Base-by-base conservation (phyloP, 2,113 vertebrate species). In the Vulpes vulpes region DNA sequence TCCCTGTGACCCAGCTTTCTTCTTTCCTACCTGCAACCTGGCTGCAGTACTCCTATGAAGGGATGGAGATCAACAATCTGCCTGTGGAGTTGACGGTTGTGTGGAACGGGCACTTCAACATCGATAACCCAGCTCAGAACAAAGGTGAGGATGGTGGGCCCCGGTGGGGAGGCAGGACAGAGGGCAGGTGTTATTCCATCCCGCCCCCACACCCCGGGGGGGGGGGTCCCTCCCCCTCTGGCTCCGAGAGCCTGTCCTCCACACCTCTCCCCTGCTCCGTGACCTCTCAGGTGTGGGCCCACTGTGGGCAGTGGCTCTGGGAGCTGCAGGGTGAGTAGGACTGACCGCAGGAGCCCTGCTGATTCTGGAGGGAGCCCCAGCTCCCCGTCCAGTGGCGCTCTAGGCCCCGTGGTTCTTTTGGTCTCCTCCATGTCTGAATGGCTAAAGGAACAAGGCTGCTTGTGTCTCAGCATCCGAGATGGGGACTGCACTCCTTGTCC, bases 81-180 rank as follows among this genome's bases (percentile, higher is more conserved):
- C 99, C 99, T 0, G 99, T 99, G 98, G 99, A 99, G 97, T 98
- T 99, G 99, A 99, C 99, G 0, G 99, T 99, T 3, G 99, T 99
- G 98, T 99, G 99, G 99, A 99, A 99, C 2, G 99, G 99, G 97
- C 99, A 99, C 99, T 99, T 99, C 98, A 99, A 99, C 99, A 99
- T 99, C 23, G 99, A 99, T 98, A 99, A 99, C 98, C 99, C 99
- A 0, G 99, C 99, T 79, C 99, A 99, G 98, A 99, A 99, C 98
- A 99, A 99, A 99, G 99, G 99, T 99, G 98, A 98, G 98, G 79
- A 35, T 20, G 20, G 49, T 0, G 14, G 35, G 30, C 20, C 27
- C 1, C 6, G 38, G n/a, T 0, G 0, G 23, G n/a, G 15, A 15
- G 59, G 11, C 16, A 27, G 9, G 15, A 32, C 4, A 8, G 9